Evolutionary conservation across 2,888 invertebrate species (phyloP).

Genomic region (Ophioninae sp.): DNA sequence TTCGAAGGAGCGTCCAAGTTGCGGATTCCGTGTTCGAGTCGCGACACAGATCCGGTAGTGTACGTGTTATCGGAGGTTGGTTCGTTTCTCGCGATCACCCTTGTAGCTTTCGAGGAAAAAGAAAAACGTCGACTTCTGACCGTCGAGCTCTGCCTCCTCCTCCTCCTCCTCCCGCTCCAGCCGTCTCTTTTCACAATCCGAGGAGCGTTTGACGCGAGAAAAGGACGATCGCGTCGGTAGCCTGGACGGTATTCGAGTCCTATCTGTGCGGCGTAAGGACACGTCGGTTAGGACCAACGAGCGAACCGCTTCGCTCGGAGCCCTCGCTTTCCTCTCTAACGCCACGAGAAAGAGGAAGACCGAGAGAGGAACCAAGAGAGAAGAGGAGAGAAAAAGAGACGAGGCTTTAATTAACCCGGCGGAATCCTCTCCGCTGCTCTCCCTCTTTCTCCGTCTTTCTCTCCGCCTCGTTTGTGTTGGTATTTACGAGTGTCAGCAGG

Average conservation of each 20-base stretch:
- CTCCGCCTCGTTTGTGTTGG: constrained; percentile 66
- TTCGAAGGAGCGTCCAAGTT: no score
- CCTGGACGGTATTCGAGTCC: constrained; percentile 37
- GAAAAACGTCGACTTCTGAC: constrained; percentile 38
- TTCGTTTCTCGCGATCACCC: constrained; percentile 53
- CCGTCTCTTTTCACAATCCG: background rate
- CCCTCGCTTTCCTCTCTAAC: constrained; percentile 72
- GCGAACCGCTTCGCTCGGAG: no score
- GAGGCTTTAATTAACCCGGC: constrained; percentile 74
- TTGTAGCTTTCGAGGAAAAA: constrained; percentile 46
- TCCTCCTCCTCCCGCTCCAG: background rate
- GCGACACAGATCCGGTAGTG: constrained; percentile 19
- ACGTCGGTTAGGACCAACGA: constrained; percentile 29
- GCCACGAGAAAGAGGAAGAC: constrained; percentile 60
- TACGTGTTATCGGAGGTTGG: constrained; percentile 53
- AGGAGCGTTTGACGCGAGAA: constrained; percentile 5
- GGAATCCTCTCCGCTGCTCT: constrained; percentile 65
- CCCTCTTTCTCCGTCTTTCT: constrained; percentile 32
- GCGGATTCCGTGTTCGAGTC: background rate
- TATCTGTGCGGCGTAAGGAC: constrained; percentile 26
- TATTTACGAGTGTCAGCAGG: constrained; percentile 75
- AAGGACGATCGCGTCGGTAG: constrained; percentile 25
- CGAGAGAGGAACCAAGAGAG: no score
- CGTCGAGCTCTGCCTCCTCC: constrained; percentile 20
- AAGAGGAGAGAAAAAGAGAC: no score